These are phyloP conservation scores for Drosophila setifemur DNA, from an alignment of 1,140 invertebrate genomes.

Conservation along the genomic window DNA sequence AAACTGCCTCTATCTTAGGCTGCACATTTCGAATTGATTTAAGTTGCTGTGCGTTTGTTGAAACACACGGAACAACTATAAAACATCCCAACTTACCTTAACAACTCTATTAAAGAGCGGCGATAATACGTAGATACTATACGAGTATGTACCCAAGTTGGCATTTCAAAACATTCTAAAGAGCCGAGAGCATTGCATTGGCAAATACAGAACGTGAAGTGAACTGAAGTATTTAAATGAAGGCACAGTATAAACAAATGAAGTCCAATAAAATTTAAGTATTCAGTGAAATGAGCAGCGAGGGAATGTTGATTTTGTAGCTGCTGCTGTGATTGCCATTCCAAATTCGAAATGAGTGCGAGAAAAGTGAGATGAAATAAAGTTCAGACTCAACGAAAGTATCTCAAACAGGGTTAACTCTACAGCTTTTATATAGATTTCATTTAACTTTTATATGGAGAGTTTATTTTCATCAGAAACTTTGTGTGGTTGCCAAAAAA, in stretches of 20 bases:
- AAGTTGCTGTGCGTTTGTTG: slow-evolving; percentile 60
- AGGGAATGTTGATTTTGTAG: slow-evolving; percentile 10
- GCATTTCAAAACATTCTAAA: slow-evolving; percentile 63
- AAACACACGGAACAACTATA: slow-evolving; percentile 68
- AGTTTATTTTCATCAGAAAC: no score
- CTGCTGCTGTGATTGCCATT: slow-evolving; percentile 28
- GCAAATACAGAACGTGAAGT: slow-evolving; percentile 29
- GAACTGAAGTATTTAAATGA: slow-evolving; percentile 58
- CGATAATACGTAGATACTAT: slow-evolving; percentile 10
- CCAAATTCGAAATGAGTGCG: slow-evolving; percentile 23
- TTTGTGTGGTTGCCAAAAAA: no score
- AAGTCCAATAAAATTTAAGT: slow-evolving; percentile 62
- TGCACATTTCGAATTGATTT: slow-evolving; percentile 69
- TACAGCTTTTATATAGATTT: no score
- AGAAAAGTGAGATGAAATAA: slow-evolving; percentile 8
- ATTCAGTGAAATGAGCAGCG: slow-evolving; percentile 24
- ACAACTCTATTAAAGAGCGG: slow-evolving; percentile 63
- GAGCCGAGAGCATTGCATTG: slow-evolving; percentile 17
- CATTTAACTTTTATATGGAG: no score
- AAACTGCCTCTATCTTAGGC: slow-evolving; percentile 48
- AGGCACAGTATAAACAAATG: slow-evolving; percentile 53
- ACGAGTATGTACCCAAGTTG: slow-evolving; percentile 18
- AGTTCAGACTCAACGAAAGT: neutral
- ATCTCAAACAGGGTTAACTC: no score
- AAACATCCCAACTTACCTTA: slow-evolving; percentile 64